Base-by-base conservation (phyloP, 2,888 invertebrate species). In the Pseudococcus longispinus region DNA sequence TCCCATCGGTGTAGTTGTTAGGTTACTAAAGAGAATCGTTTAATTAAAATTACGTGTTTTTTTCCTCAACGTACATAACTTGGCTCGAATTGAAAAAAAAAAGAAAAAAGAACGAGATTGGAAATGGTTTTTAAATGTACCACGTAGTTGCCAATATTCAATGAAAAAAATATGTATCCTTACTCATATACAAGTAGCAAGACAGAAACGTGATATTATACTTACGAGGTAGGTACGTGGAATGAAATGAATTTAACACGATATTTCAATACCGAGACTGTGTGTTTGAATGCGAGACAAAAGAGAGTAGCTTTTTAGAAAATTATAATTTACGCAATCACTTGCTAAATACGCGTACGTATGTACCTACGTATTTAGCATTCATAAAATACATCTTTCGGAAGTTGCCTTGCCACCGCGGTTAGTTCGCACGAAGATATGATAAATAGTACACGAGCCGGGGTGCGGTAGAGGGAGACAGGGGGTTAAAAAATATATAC, bases 11-110 rank as follows among this genome's bases (percentile, higher is more conserved):
- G 26, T 29, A 26, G 15, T 70, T 70, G 20, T 26, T 70, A 29
- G 23, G 26, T 26, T 29, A 70, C 23, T 29, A 15, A 26, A 26
- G 29, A 26, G 26, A 70, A 70, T 70, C 70, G 70, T 29, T 70
- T 70, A 70, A 70, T 70, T 70, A 70, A 70, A 70, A 70, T 15
- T n/a, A n/a, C 20, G 29, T n/a, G n/a, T 29, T 29, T 70, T 70
- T 70, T 70, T 70, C 13, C 29, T 0, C 70, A 2, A 29, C 26
- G 26, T 5, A 70, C 29, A 46, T 8, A 46, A 46, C 44, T 3
- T 46, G 44, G 44, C 9, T 44, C 44, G 11, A 9, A 44, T 1
- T 23, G 8, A 23, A 65, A 32, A 32, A 32, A 32, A 32, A 32
- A 32, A 32, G 5, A 32, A 4, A 32, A 32, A 32, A 32, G 3